Evolutionary conservation across 2,113 vertebrate genomes (phyloP).

Genomic region (Platycercus adscitus): DNA sequence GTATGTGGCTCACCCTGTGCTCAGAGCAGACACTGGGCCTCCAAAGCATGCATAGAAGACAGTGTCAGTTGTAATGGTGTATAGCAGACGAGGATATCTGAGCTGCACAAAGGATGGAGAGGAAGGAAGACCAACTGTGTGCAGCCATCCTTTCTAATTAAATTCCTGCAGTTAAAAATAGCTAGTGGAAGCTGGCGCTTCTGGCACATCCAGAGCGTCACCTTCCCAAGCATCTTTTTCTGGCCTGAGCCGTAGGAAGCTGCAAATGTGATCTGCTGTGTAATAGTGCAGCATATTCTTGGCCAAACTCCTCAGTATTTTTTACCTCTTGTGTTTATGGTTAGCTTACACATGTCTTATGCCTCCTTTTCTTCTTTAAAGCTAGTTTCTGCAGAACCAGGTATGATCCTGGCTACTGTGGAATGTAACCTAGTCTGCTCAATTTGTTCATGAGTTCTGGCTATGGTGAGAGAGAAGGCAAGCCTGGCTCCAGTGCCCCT

Average conservation of each 20-base stretch:
- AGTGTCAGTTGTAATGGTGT: background rate
- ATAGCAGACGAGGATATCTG: background rate
- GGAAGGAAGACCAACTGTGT: slow-evolving; percentile 43
- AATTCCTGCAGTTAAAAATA: slow-evolving; percentile 57
- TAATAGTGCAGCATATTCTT: slow-evolving; percentile 50
- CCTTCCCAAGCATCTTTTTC: slow-evolving; percentile 64
- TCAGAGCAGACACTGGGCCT: background rate
- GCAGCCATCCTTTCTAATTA: slow-evolving; percentile 37
- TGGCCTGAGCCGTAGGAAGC: slow-evolving; percentile 56
- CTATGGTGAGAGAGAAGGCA: background rate
- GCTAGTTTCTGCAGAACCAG: background rate
- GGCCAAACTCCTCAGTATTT: background rate
- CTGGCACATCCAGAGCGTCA: slow-evolving; percentile 54
- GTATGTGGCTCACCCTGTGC: background rate
- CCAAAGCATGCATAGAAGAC: background rate
- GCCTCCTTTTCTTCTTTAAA: background rate
- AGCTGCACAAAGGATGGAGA: background rate
- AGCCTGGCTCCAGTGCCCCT: background rate
- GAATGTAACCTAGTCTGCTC: background rate
- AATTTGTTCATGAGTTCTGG: background rate
- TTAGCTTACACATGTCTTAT: slow-evolving; percentile 8
- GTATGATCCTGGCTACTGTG: background rate
- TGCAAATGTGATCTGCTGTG: slow-evolving; percentile 51
- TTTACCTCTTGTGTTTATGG: background rate
- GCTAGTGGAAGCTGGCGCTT: slow-evolving; percentile 39